phyloP scores from a whole-genome alignment of 92 coral and sea anemone species.

The Blastomussa wellsi region DNA sequence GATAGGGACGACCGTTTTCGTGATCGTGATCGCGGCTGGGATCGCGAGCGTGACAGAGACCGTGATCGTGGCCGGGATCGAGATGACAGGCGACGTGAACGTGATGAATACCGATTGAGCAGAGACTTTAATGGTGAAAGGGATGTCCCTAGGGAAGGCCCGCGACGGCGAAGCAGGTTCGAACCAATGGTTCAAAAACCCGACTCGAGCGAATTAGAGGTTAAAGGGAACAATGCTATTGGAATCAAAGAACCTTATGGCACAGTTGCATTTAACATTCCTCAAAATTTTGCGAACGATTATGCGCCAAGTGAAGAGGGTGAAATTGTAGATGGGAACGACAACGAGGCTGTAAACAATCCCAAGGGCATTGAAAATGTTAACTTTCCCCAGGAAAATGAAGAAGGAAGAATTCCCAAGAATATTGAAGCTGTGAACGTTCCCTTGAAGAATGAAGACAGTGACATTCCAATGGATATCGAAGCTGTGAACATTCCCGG shows the following conservation, averaged over 20 bases:
- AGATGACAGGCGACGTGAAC: constrained; percentile 62
- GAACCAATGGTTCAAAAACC: constrained; percentile 54
- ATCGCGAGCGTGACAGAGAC: constrained; percentile 45
- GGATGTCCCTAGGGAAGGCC: constrained; percentile 20
- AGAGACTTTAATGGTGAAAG: constrained; percentile 45
- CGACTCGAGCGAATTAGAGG: constrained; percentile 14
- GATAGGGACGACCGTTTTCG: constrained; percentile 64
- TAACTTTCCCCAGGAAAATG: neutral
- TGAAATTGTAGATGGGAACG: constrained; percentile 74
- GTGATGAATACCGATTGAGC: constrained; percentile 48
- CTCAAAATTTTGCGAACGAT: constrained; percentile 32
- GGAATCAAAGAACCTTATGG: constrained; percentile 6
- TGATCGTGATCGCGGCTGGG: constrained; percentile 62
- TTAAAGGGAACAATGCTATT: neutral
- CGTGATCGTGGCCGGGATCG: constrained; percentile 63
- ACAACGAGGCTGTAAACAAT: constrained; percentile 10
- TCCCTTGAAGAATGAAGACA: neutral
- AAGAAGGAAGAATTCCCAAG: neutral
- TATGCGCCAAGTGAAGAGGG: constrained; percentile 71
- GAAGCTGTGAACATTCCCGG: neutral
- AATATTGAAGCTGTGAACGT: neutral
- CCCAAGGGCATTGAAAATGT: neutral
- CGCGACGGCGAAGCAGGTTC: constrained; percentile 45
- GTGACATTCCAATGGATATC: neutral
- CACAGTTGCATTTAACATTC: neutral